Percentiles rank a stretch among this genome's conserved stretches.
Evolutionary conservation across 2,888 invertebrate genomes (phyloP).

Genomic region (Fragum fragum): DNA sequence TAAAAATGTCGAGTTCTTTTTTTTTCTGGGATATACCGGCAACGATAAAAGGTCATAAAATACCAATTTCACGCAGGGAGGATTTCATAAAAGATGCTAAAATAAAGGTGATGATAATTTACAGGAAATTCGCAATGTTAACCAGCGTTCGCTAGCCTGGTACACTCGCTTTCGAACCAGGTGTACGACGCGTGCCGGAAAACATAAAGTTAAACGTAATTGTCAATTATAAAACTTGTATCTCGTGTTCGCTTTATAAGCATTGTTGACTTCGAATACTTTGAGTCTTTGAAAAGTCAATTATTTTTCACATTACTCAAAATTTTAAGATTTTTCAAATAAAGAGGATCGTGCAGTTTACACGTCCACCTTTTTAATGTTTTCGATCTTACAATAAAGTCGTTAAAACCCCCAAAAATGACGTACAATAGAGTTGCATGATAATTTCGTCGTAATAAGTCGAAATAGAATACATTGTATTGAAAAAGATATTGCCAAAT

Average conservation of each 20-base stretch:
- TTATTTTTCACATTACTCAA: too few relatives aligned
- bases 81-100: neutral
- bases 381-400: too few relatives aligned
- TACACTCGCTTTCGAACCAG: constrained; percentile 10
- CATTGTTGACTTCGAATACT: neutral
- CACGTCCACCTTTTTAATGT: too few relatives aligned
- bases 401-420: too few relatives aligned
- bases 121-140: neutral
- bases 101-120: neutral
- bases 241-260: neutral
- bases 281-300: constrained; percentile 1
- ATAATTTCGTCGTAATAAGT: too few relatives aligned
- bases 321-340: too few relatives aligned
- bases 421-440: too few relatives aligned
- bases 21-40: too few relatives aligned
- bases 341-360: too few relatives aligned
- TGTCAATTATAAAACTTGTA: neutral
- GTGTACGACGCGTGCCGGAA: constrained; percentile 17
- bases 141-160: neutral
- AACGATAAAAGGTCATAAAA: constrained; percentile 6
- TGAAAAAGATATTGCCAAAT: too few relatives aligned
- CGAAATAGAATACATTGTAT: too few relatives aligned
- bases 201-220: constrained; percentile 9
- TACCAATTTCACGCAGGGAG: constrained; percentile 5
- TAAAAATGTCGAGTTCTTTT: too few relatives aligned